Conservation (phyloP, 2,888 invertebrate species). For the Lymantria dispar region DNA sequence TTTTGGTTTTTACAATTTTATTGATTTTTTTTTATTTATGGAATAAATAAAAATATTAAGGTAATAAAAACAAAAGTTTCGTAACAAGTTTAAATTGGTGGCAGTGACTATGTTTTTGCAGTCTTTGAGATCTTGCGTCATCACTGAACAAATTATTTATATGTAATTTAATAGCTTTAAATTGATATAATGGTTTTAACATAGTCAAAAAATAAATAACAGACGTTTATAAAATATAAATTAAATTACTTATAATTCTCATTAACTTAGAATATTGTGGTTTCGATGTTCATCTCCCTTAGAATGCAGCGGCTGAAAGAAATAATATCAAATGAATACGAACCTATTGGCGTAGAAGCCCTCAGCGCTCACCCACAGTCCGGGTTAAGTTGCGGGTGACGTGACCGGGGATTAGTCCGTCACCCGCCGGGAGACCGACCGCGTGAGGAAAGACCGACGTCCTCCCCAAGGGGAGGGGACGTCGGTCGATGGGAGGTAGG, state of each 20-base stretch:
- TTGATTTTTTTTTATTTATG: constrained; percentile 66
- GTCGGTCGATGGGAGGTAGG: too few relatives aligned
- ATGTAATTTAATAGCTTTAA: constrained; percentile 36
- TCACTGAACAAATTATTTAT: constrained; percentile 36
- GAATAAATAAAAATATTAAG: constrained; percentile 72
- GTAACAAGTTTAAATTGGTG: constrained; percentile 66
- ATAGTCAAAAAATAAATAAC: constrained; percentile 63
- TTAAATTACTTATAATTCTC: constrained; percentile 48
- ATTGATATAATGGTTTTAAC: constrained; percentile 47
- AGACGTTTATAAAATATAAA: constrained; percentile 57
- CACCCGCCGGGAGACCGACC: too few relatives aligned
- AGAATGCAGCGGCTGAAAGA: constrained; percentile 78
- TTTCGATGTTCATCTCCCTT: constrained; percentile 62
- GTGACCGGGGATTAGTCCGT: too few relatives aligned
- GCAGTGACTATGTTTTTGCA: constrained; percentile 79
- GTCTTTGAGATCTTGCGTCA: constrained; percentile 66
- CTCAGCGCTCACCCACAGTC: too few relatives aligned
- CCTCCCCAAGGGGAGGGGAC: too few relatives aligned
- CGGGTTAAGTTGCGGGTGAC: too few relatives aligned
- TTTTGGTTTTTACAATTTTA: constrained; percentile 63
- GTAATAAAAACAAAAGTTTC: constrained; percentile 68
- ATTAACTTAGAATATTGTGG: constrained; percentile 53
- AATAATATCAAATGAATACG: background rate
- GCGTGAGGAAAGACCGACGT: too few relatives aligned
- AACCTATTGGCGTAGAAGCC: too few relatives aligned